Evolutionary conservation across 2,113 vertebrate species (phyloP), one percentile per base, ranked within the genome.

Genomic region (Gambusia affinis): DNA sequence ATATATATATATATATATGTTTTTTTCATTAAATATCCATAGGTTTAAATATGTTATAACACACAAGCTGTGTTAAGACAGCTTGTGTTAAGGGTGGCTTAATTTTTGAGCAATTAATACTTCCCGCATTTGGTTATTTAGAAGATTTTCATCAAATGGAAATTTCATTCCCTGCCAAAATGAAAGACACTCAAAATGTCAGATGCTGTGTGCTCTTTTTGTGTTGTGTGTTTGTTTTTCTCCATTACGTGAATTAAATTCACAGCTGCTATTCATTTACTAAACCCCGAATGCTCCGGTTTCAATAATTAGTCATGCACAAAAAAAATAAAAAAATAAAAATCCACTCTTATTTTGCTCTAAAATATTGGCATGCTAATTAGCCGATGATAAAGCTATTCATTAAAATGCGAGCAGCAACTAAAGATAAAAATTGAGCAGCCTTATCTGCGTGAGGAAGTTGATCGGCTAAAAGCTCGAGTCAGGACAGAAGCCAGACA

Each of bases 401-500:
- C 31, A 74, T 81, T 86, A 31, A 78, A 72, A 33, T 51, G 15
- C 57, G 61, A 76, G 65, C 29, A 65, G 77, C 60, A 83, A 76
- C 30, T 63, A 4, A 8, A 73, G 42, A 80, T 82, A 73, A 78
- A 61, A 75, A 75, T 85, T 86, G 30, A 73, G 69, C 35, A 67
- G 67, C 81, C 83, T 82, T 71, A 67, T 88, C 88, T 83, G 84
- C 61, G 28, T 35, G 86, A 74, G 78, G 79, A 82, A 75, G 86
- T 84, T 89, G 87, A 91, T 90, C 47, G 62, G 72, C 75, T 83
- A 83, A 82, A 91, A 82, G 81, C 82, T 85, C 42, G 80, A 83
- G 86, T 86, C 91, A 91, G 88, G 87, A 89, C 88, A 89, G 87
- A 91, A 92, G 93, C 92, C 94, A 95, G 94, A 95, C 94, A 95